These are phyloP conservation scores for Bombus pascuorum DNA, from an alignment of 1,140 invertebrate genomes.

Conservation along the genomic window DNA sequence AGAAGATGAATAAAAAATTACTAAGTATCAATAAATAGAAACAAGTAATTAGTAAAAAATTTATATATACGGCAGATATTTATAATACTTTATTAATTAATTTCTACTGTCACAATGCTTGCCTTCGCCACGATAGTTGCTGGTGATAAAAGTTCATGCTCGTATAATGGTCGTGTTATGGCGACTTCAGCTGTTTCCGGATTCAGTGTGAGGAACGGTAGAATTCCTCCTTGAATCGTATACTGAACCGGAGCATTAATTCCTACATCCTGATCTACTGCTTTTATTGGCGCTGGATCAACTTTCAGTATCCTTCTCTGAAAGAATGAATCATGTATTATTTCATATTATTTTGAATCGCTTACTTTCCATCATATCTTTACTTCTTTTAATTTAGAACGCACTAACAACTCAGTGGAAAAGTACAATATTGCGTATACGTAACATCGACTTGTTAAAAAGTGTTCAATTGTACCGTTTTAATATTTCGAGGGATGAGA, in stretches of 20 bases:
- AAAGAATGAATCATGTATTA: slow-evolving; percentile 24
- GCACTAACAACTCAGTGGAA: neutral
- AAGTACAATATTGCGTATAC: neutral
- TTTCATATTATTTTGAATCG: neutral
- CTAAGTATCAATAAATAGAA: neutral
- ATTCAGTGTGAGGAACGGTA: slow-evolving; percentile 82
- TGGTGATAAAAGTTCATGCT: slow-evolving; percentile 86
- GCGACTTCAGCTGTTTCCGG: slow-evolving; percentile 85
- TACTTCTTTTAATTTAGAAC: neutral
- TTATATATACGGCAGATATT: neutral
- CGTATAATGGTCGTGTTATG: slow-evolving; percentile 84
- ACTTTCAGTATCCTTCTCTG: slow-evolving; percentile 85
- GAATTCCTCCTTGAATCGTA: slow-evolving; percentile 82
- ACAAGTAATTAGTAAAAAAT: neutral
- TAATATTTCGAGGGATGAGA: slow-evolving; percentile 85
- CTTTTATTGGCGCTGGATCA: slow-evolving; percentile 86
- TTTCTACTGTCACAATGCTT: slow-evolving; percentile 43
- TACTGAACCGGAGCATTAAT: slow-evolving; percentile 90
- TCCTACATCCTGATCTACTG: slow-evolving; percentile 91
- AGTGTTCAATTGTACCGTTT: slow-evolving; percentile 80
- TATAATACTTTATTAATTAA: neutral
- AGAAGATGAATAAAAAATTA: neutral
- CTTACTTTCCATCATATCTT: neutral
- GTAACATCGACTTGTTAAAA: slow-evolving; percentile 1
- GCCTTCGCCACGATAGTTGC: slow-evolving; percentile 89